Evolutionary conservation across 1,140 invertebrate genomes (phyloP).

Genomic region (Oncopodura yosiiana): DNA sequence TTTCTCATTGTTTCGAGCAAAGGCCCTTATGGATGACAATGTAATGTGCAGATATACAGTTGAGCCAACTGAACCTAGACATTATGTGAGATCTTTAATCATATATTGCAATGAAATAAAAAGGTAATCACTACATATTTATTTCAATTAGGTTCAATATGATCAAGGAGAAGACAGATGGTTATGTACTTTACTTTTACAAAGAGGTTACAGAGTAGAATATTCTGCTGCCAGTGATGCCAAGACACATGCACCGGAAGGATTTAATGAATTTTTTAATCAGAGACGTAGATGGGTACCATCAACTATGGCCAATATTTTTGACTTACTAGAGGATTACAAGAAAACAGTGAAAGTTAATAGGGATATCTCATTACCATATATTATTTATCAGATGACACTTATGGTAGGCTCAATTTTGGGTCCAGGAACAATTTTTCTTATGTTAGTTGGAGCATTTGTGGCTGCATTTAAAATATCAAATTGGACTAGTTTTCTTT

Average conservation of each 20-base stretch:
- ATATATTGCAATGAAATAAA: not conserved
- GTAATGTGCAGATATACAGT: constrained; percentile 52
- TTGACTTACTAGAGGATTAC: constrained; percentile 50
- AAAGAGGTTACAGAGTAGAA: constrained; percentile 54
- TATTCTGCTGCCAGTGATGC: constrained; percentile 57
- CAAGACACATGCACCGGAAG: constrained; percentile 52
- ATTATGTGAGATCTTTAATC: constrained; percentile 54
- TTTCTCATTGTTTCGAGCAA: constrained; percentile 50
- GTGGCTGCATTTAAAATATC: constrained; percentile 47
- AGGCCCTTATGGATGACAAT: constrained; percentile 53
- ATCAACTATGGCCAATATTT: constrained; percentile 56
- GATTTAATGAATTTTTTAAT: constrained; percentile 54
- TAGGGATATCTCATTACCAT: constrained; percentile 50
- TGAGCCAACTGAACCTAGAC: constrained; percentile 45
- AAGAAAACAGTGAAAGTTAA: constrained; percentile 47
- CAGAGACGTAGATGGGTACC: constrained; percentile 56
- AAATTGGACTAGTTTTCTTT: constrained; percentile 43
- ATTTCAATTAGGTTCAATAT: too few species aligned
- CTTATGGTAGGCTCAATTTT: constrained; percentile 49
- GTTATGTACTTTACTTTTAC: constrained; percentile 54
- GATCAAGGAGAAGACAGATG: constrained; percentile 52
- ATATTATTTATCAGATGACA: constrained; percentile 45
- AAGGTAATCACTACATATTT: not conserved
- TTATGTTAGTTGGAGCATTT: constrained; percentile 54
- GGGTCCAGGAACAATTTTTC: constrained; percentile 54